Evolutionary conservation across 2,113 vertebrate species (phyloP).

Genomic region (Salvelinus fontinalis): DNA sequence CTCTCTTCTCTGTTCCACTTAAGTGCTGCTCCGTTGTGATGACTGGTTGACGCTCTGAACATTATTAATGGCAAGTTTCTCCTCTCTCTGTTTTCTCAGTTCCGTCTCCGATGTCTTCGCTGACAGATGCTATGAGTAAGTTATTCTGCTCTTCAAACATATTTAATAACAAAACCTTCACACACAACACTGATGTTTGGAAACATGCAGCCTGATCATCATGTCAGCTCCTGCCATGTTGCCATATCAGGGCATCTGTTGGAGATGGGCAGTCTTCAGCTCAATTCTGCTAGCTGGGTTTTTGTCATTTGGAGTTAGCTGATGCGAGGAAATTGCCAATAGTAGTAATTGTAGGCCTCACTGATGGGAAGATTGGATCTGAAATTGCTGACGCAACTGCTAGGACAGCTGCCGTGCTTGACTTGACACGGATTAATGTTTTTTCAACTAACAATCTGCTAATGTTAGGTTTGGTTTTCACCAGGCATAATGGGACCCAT

Average conservation of each 20-base stretch:
- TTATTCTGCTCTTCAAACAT: constrained; percentile 1
- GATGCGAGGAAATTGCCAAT: not conserved
- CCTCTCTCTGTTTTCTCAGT: constrained; percentile 36
- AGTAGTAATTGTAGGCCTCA: not conserved
- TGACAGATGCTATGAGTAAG: constrained; percentile 49
- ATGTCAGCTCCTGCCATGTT: not conserved
- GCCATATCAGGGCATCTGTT: not conserved
- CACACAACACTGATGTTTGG: not conserved
- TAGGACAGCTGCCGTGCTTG: not conserved
- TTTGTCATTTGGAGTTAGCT: constrained; percentile 1
- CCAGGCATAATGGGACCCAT: no score
- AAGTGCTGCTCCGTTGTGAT: no score
- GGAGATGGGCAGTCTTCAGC: not conserved
- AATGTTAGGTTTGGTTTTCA: no score
- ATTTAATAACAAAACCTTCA: not conserved
- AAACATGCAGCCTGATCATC: not conserved
- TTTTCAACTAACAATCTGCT: no score
- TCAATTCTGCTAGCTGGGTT: not conserved
- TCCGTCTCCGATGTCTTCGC: constrained; percentile 68
- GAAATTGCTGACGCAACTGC: not conserved
- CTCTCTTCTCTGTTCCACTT: not conserved
- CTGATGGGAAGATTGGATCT: not conserved
- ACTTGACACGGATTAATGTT: no score
- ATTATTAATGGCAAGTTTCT: not conserved
- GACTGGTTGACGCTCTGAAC: no score